Evolutionary conservation across 2,888 invertebrate genomes (phyloP).

Genomic region (Torymus aiolomorphi): DNA sequence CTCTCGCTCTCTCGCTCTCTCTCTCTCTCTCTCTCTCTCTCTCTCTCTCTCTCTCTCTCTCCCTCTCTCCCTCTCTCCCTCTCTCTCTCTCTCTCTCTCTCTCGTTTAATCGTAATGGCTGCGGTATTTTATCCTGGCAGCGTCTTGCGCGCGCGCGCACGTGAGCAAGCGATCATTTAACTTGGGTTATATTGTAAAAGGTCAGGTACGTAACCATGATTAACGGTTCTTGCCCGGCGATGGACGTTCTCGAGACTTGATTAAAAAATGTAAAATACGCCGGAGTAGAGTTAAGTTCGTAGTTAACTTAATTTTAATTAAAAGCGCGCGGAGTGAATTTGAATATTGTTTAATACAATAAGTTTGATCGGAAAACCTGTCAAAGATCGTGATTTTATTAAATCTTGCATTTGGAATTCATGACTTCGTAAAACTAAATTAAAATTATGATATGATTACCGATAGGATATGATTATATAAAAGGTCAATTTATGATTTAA

Average conservation of each 20-base stretch:
- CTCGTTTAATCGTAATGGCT: too few relatives aligned
- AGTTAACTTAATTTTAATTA: too few relatives aligned
- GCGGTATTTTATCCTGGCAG: slow-evolving; percentile 28
- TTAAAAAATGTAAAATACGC: not conserved
- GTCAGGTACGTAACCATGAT: slow-evolving; percentile 8
- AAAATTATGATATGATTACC: too few relatives aligned
- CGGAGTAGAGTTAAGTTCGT: too few relatives aligned
- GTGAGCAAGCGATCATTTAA: not conserved
- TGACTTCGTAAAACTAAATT: too few relatives aligned
- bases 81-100: not conserved
- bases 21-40: not conserved
- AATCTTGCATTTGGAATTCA: too few relatives aligned
- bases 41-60: not conserved
- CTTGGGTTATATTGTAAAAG: slow-evolving; percentile 8
- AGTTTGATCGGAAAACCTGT: too few relatives aligned
- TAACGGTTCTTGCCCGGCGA: slow-evolving; percentile 12
- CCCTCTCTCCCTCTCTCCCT: not conserved
- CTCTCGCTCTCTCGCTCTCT: not conserved
- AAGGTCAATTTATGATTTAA: too few relatives aligned
- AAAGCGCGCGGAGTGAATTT: too few relatives aligned
- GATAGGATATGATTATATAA: too few relatives aligned
- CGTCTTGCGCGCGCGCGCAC: not conserved
- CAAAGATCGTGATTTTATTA: too few relatives aligned
- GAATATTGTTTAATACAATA: too few relatives aligned
- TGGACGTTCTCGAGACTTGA: not conserved